These are phyloP conservation scores for Habroteleia sp. DNA, from an alignment of 2,888 invertebrate species.

Conservation along the genomic window DNA sequence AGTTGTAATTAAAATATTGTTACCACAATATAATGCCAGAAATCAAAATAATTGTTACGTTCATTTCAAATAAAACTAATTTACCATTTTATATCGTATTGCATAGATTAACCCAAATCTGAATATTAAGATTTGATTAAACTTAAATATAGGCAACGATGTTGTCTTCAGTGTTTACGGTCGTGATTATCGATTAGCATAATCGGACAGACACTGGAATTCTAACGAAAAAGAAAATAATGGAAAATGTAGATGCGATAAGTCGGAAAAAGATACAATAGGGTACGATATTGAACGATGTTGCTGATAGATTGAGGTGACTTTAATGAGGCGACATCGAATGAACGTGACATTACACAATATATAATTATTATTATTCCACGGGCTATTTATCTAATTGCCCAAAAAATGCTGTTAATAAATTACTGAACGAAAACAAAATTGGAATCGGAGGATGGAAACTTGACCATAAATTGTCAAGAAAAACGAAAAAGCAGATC, in stretches of 20 bases:
- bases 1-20: too few species aligned
- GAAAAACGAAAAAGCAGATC: constrained; percentile 37
- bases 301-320: constrained; percentile 17
- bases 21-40: too few species aligned
- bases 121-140: constrained; percentile 31
- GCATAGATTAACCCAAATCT: constrained; percentile 23
- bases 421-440: too few species aligned
- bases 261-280: constrained; percentile 45
- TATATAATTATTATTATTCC: constrained; percentile 39
- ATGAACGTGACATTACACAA: constrained; percentile 1
- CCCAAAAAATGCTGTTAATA: too few species aligned
- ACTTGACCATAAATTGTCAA: constrained; percentile 32
- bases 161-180: constrained; percentile 8
- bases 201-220: constrained; percentile 64
- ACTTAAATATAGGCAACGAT: constrained; percentile 1
- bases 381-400: too few species aligned
- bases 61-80: too few species aligned
- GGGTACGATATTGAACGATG: constrained; percentile 29
- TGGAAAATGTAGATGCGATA: constrained; percentile 31
- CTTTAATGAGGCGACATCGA: constrained; percentile 33
- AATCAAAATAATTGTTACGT: too few species aligned
- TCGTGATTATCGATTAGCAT: constrained; percentile 64
- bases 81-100: too few species aligned
- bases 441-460: constrained; percentile 18
- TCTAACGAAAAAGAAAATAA: constrained; percentile 41